phyloP scores from a whole-genome alignment of 2,888 invertebrate genomes.

The Lochmaea capreae region DNA sequence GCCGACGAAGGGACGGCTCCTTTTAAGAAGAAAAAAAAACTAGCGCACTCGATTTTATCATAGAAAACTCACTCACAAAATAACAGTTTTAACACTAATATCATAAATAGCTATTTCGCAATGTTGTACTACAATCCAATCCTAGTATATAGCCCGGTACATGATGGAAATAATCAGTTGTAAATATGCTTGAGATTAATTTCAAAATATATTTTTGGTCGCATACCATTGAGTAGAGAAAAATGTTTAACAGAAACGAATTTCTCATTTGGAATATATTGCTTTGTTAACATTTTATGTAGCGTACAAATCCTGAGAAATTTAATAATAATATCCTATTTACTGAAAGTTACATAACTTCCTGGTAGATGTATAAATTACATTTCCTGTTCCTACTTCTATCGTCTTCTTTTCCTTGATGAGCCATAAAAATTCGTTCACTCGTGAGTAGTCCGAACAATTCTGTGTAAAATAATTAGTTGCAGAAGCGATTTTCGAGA shows the following conservation, averaged over 20 bases:
- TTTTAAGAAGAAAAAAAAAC: too few species aligned
- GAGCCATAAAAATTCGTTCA: background rate
- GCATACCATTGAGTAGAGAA: too few species aligned
- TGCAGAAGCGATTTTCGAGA: background rate
- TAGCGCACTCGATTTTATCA: too few species aligned
- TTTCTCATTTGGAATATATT: background rate
- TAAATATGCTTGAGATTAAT: background rate
- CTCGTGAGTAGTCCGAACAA: background rate
- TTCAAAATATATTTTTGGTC: background rate
- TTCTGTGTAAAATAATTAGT: background rate
- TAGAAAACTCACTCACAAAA: too few species aligned
- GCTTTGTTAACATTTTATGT: background rate
- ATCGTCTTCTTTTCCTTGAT: constrained; percentile 3
- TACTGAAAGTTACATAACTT: background rate
- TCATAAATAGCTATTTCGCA: too few species aligned
- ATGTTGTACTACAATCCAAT: too few species aligned
- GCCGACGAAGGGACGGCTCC: too few species aligned
- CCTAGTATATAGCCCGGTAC: too few species aligned
- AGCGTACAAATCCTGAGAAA: constrained; percentile 9
- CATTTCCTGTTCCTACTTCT: constrained; percentile 1
- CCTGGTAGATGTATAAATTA: background rate
- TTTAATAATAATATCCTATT: background rate
- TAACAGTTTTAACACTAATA: too few species aligned
- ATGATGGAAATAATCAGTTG: too few species aligned
- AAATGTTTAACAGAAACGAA: background rate